phyloP scores from a whole-genome alignment of 2,797 vertebrate species.

The Chelidonichthys spinosus region DNA sequence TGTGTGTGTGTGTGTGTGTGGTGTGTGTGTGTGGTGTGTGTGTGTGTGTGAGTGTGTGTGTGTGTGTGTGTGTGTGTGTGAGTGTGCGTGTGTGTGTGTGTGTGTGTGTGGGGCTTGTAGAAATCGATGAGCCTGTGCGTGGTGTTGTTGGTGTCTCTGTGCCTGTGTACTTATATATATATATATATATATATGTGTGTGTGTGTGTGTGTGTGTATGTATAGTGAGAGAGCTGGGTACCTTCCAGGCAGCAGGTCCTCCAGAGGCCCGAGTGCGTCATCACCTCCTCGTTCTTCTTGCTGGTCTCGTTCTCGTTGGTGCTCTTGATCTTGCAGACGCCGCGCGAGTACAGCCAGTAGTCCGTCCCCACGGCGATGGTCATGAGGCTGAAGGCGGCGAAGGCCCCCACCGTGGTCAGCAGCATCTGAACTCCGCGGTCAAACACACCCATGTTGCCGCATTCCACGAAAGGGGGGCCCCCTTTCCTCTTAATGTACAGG shows the following conservation, averaged over 20 bases:
- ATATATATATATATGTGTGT: too few species aligned
- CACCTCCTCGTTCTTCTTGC: slow-evolving; percentile 99
- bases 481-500: slow-evolving; percentile 86
- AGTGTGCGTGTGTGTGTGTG: slow-evolving; percentile 31
- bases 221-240: slow-evolving; percentile 63
- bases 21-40: background rate
- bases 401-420: slow-evolving; percentile 99
- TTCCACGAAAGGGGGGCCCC: slow-evolving; percentile 97
- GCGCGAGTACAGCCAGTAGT: slow-evolving; percentile 99
- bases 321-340: slow-evolving; percentile 98
- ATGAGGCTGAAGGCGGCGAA: slow-evolving; percentile 99
- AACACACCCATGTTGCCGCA: slow-evolving; percentile 99
- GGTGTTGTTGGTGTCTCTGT: slow-evolving; percentile 20
- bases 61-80: slow-evolving; percentile 58
- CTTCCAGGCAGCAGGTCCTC: slow-evolving; percentile 99
- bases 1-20: background rate
- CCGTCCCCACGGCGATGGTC: slow-evolving; percentile 98
- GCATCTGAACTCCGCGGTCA: slow-evolving; percentile 99
- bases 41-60: slow-evolving; percentile 11
- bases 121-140: slow-evolving; percentile 42
- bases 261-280: slow-evolving; percentile 99
- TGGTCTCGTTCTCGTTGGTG: slow-evolving; percentile 97
- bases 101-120: slow-evolving; percentile 60
- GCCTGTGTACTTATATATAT: background rate
- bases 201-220: too few species aligned